These are phyloP conservation scores for Neelides sp. DNA, from an alignment of 1,140 invertebrate species.

Conservation along the genomic window DNA sequence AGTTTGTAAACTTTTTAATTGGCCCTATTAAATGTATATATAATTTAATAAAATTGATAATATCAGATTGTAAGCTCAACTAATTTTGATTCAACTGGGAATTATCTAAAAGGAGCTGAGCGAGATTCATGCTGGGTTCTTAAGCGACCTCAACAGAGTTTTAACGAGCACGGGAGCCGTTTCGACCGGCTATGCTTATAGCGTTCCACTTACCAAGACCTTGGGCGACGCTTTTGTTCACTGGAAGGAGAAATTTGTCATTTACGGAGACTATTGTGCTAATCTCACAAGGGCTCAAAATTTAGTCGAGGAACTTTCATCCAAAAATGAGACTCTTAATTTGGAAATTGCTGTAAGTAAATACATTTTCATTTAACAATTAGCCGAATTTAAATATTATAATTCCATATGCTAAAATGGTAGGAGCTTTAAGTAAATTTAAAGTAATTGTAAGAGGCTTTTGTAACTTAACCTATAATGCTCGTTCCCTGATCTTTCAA, in stretches of 20 bases:
- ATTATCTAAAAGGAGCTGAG: conserved; percentile 53
- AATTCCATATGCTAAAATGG: too few species aligned
- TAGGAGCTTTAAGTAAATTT: too few species aligned
- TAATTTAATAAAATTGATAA: too few species aligned
- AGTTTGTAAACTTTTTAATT: not conserved
- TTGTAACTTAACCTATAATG: too few species aligned
- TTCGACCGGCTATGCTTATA: conserved; percentile 37
- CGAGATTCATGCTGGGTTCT: conserved; percentile 72
- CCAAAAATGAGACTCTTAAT: conserved; percentile 46
- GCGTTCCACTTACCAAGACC: conserved; percentile 35
- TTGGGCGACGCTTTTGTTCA: conserved; percentile 64
- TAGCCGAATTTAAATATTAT: too few species aligned
- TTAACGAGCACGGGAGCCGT: conserved; percentile 34
- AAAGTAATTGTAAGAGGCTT: too few species aligned
- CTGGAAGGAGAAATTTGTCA: conserved; percentile 76
- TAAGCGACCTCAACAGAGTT: conserved; percentile 63
- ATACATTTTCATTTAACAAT: too few species aligned
- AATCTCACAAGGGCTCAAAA: conserved; percentile 72
- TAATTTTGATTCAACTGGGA: conserved; percentile 2
- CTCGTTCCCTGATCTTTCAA: too few species aligned
- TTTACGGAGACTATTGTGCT: conserved; percentile 92
- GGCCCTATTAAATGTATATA: too few species aligned
- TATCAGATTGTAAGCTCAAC: too few species aligned
- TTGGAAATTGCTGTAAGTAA: conserved; percentile 43
- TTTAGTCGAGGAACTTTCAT: conserved; percentile 57